These are phyloP conservation scores for Globodera rostochiensis DNA, from an alignment of 1,140 invertebrate species.

Conservation along the genomic window DNA sequence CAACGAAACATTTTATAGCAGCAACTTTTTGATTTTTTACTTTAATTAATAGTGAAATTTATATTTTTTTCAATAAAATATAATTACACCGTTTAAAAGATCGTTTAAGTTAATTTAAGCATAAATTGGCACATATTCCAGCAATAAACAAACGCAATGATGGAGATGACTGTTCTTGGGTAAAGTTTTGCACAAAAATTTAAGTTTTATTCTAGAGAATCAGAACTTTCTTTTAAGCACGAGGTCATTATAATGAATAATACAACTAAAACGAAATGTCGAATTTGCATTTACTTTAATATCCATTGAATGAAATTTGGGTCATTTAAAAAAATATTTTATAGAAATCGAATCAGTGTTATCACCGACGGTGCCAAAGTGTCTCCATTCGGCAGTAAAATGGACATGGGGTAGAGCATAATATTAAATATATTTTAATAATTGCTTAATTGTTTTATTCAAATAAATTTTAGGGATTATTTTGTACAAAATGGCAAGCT, in stretches of 20 bases:
- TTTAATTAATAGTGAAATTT: too few species aligned
- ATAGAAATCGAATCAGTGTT: slow-evolving; percentile 22
- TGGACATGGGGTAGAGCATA: background rate
- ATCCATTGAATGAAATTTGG: background rate
- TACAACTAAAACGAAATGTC: background rate
- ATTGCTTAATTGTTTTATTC: background rate
- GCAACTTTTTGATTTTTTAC: too few species aligned
- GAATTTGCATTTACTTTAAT: background rate
- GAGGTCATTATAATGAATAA: background rate
- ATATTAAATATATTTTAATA: background rate
- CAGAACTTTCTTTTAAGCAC: background rate
- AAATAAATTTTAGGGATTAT: slow-evolving; percentile 6
- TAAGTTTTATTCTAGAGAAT: background rate
- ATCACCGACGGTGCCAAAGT: slow-evolving; percentile 20
- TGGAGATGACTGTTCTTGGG: slow-evolving; percentile 31
- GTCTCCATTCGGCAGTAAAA: slow-evolving; percentile 16
- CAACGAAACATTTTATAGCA: too few species aligned
- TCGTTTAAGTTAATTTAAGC: background rate
- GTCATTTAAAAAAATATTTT: background rate
- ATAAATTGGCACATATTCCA: background rate
- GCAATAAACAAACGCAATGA: background rate
- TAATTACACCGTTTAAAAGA: too few species aligned
- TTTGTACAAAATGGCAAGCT: slow-evolving; percentile 22
- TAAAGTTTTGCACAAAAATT: background rate
- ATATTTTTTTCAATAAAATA: too few species aligned